A percentile compares a stretch with the other conserved stretches of the same genome.
phyloP scores from a whole-genome alignment of 2,888 invertebrate species.

The Endomychus coccineus region DNA sequence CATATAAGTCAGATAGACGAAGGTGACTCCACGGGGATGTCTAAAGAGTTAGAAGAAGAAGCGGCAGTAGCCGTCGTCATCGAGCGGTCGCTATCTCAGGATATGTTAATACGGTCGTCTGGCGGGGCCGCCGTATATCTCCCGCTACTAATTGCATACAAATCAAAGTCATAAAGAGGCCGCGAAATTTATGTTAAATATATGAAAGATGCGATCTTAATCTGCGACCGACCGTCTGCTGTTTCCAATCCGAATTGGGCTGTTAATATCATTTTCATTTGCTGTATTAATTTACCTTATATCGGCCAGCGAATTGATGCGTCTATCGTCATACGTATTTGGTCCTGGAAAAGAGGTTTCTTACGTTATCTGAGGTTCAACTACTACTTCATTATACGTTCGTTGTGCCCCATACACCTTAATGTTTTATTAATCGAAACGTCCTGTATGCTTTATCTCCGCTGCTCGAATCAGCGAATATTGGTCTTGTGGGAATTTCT shows the following conservation, averaged over 20 bases:
- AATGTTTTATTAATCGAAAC: conserved; percentile 4
- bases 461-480: too few species aligned
- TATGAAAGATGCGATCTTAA: conserved; percentile 34
- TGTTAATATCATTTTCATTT: conserved; percentile 30
- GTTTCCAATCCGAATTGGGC: conserved; percentile 31
- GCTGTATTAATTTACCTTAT: conserved; percentile 27
- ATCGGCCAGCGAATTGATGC: conserved; percentile 17
- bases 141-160: conserved; percentile 37
- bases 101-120: conserved; percentile 38
- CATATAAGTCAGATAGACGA: too few species aligned
- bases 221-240: conserved; percentile 26
- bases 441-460: not conserved
- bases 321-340: conserved; percentile 20
- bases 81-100: conserved; percentile 24
- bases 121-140: conserved; percentile 33
- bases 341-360: conserved; percentile 18
- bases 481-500: too few species aligned
- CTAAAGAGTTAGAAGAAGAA: conserved; percentile 7
- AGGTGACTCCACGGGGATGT: conserved; percentile 20
- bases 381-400: conserved; percentile 1
- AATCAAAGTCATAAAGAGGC: conserved; percentile 34
- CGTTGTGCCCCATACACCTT: not conserved
- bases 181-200: conserved; percentile 36
- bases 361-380: conserved; percentile 2
- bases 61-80: conserved; percentile 16